phyloP scores from a whole-genome alignment of 2,888 invertebrate species.

The Drosophila mayaguana region DNA sequence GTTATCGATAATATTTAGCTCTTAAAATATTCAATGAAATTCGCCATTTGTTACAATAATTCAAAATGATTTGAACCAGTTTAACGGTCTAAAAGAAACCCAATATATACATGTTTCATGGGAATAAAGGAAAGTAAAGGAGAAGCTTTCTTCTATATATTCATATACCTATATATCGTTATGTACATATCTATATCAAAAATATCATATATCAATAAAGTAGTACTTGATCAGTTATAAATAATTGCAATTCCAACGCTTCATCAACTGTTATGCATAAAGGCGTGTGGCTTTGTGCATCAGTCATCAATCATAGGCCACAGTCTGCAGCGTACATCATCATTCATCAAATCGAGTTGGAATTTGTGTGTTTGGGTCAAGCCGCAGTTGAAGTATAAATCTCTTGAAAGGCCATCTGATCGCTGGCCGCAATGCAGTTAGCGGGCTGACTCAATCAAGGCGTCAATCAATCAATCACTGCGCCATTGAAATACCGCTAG shows the following conservation, averaged over 20 bases:
- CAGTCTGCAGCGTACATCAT: background rate
- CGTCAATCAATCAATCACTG: slow-evolving; percentile 64
- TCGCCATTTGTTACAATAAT: background rate
- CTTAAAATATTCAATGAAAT: background rate
- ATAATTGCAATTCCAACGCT: background rate
- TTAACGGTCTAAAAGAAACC: background rate
- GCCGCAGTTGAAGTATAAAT: slow-evolving; percentile 29
- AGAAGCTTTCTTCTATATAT: background rate
- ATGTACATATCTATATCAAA: background rate
- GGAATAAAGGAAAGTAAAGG: accelerated
- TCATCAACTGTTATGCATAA: background rate
- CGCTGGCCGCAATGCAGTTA: slow-evolving; percentile 46
- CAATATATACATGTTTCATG: background rate
- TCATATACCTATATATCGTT: background rate
- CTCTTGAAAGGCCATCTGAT: slow-evolving; percentile 32
- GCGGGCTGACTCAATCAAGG: slow-evolving; percentile 35
- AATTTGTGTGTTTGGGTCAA: slow-evolving; percentile 47
- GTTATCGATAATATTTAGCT: background rate
- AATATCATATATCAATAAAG: background rate
- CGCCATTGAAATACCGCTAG: slow-evolving; percentile 62
- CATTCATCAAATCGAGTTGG: slow-evolving; percentile 17
- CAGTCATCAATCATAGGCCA: background rate
- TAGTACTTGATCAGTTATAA: background rate
- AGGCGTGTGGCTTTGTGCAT: background rate
- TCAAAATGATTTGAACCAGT: too few relatives aligned